Conservation (phyloP, 1,140 invertebrate species). For the Halesus radiatus region DNA sequence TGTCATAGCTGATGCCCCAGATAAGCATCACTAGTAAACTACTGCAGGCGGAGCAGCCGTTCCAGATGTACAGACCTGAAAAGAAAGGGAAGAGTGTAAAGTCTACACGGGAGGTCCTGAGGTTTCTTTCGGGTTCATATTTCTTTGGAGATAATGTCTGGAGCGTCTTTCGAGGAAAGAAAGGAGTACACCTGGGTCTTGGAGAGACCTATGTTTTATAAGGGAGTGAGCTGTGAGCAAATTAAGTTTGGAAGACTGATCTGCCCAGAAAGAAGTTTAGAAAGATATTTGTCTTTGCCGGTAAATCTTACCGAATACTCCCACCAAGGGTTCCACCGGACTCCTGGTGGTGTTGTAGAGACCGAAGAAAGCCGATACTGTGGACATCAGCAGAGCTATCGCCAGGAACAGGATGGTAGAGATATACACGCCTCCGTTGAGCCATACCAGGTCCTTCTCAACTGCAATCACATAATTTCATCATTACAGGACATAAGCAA, state of each 20-base stretch:
- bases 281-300: too few species aligned
- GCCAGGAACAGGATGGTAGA: conserved; percentile 46
- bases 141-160: too few species aligned
- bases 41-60: conserved; percentile 29
- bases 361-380: conserved; percentile 37
- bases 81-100: too few species aligned
- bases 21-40: conserved; percentile 42
- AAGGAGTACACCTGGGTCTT: too few species aligned
- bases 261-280: too few species aligned
- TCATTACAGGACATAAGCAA: too few species aligned
- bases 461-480: conserved; percentile 1
- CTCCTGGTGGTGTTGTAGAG: conserved; percentile 48
- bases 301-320: conserved; percentile 44
- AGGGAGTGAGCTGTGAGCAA: too few species aligned
- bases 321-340: conserved; percentile 49
- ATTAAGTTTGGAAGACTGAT: too few species aligned
- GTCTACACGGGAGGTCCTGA: too few species aligned
- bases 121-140: too few species aligned
- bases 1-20: conserved; percentile 46
- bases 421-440: conserved; percentile 47
- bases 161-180: too few species aligned
- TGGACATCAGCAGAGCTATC: conserved; percentile 26
- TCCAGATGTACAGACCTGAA: conserved; percentile 39
- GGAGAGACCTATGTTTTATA: too few species aligned
- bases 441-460: conserved; percentile 31